These are phyloP conservation scores for Smittia aterrima DNA, from an alignment of 2,888 invertebrate species.

Conservation along the genomic window DNA sequence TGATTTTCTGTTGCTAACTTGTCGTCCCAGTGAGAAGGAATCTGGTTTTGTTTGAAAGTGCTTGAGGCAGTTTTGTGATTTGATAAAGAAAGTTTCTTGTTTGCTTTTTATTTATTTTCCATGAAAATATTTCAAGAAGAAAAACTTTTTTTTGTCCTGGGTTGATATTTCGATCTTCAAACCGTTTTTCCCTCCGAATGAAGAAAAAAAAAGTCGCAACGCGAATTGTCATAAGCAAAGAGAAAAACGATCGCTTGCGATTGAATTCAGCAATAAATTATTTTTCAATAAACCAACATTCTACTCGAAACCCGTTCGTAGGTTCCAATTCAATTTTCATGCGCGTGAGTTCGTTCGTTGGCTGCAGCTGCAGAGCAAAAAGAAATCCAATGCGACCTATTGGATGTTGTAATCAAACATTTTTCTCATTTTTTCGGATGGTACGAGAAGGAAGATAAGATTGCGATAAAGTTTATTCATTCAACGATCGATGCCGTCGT, in stretches of 20 bases:
- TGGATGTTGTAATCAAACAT: slow-evolving; percentile 7
- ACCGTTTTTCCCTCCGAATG: not conserved
- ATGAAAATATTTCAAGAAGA: too few species aligned
- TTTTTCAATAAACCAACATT: not conserved
- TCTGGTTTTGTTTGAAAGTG: not conserved
- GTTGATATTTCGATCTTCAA: not conserved
- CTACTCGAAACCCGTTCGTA: slow-evolving; percentile 5
- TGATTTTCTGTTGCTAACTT: not conserved
- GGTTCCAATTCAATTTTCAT: not conserved
- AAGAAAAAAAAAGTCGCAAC: not conserved
- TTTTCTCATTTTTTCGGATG: not conserved
- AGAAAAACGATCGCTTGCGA: too few species aligned
- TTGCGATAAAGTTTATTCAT: slow-evolving; percentile 16
- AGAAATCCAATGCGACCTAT: not conserved
- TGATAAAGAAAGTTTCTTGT: not conserved
- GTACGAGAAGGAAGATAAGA: not conserved
- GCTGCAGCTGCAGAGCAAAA: not conserved
- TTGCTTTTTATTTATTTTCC: too few species aligned
- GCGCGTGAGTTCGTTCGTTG: not conserved
- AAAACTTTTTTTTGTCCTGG: too few species aligned
- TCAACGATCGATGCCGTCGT: not conserved
- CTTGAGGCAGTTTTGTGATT: not conserved
- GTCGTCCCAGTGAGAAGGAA: not conserved
- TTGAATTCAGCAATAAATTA: not conserved
- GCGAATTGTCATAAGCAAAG: not conserved